Evolutionary conservation across 2,113 vertebrate genomes (phyloP).

Genomic region (Coryphaenoides rupestris): DNA sequence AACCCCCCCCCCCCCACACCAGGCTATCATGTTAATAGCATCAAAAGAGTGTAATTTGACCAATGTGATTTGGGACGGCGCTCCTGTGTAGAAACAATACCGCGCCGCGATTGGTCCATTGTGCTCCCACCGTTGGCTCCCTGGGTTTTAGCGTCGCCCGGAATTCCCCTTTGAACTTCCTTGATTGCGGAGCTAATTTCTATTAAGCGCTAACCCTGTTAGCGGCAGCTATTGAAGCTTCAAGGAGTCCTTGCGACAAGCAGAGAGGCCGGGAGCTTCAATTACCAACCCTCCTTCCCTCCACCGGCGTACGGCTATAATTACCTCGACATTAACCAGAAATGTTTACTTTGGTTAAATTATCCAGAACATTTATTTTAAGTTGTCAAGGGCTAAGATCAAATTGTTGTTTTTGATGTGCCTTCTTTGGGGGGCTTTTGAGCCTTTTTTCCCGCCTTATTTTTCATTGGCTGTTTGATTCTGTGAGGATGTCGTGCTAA

Average conservation of each 20-base stretch:
- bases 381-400: conserved; percentile 80
- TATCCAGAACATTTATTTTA: conserved; percentile 85
- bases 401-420: conserved; percentile 69
- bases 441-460: conserved; percentile 14
- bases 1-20: too few species aligned
- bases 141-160: not conserved
- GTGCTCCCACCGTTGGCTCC: too few species aligned
- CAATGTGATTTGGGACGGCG: conserved; percentile 39
- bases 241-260: conserved; percentile 67
- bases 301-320: conserved; percentile 66
- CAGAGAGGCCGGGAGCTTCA: conserved; percentile 69
- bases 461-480: too few species aligned
- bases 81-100: conserved; percentile 28
- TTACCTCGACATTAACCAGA: conserved; percentile 81
- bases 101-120: conserved; percentile 8
- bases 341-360: conserved; percentile 87
- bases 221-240: conserved; percentile 43
- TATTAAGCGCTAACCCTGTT: conserved; percentile 52
- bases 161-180: conserved; percentile 50
- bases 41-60: conserved; percentile 49
- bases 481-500: not conserved
- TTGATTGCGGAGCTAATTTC: conserved; percentile 51
- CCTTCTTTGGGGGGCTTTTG: not conserved
- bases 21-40: conserved; percentile 1
- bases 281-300: conserved; percentile 68